Percentiles rank a stretch among this genome's conserved stretches.
Evolutionary conservation across 2,797 vertebrate species (phyloP).

Genomic region (Poeciliopsis gracilis): DNA sequence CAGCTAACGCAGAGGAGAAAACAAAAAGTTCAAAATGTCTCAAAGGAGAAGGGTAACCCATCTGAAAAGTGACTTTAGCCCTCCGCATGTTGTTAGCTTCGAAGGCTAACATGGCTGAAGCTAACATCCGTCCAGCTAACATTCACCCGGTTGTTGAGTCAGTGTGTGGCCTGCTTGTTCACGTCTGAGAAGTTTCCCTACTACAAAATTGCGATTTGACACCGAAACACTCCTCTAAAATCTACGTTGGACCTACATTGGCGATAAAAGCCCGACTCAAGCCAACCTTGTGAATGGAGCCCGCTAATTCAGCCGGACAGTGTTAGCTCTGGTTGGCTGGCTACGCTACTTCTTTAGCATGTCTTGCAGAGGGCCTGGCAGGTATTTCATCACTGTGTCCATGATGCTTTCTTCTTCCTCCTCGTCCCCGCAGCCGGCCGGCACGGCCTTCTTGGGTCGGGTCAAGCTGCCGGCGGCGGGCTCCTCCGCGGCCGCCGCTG

Average conservation of each 20-base stretch:
- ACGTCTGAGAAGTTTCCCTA: slow-evolving; percentile 28
- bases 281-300: slow-evolving; percentile 59
- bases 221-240: slow-evolving; percentile 4
- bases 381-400: slow-evolving; percentile 98
- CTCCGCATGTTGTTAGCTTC: slow-evolving; percentile 53
- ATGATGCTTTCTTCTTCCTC: slow-evolving; percentile 96
- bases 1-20: slow-evolving; percentile 50
- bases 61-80: slow-evolving; percentile 50
- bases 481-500: slow-evolving; percentile 91
- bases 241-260: neutral
- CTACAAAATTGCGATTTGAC: slow-evolving; percentile 24
- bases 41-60: slow-evolving; percentile 60
- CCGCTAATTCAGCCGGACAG: slow-evolving; percentile 53
- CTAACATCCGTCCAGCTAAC: slow-evolving; percentile 41
- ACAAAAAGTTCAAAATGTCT: slow-evolving; percentile 66
- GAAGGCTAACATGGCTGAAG: slow-evolving; percentile 38
- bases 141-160: slow-evolving; percentile 28
- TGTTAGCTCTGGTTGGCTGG: slow-evolving; percentile 43
- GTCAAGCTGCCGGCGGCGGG: slow-evolving; percentile 92
- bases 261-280: slow-evolving; percentile 29
- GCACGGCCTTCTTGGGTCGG: slow-evolving; percentile 92
- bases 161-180: slow-evolving; percentile 46
- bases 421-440: slow-evolving; percentile 94
- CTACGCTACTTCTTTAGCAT: slow-evolving; percentile 94
- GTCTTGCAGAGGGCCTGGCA: slow-evolving; percentile 97